Conservation (phyloP, 2,888 invertebrate species). For the Mythimna pallens region DNA sequence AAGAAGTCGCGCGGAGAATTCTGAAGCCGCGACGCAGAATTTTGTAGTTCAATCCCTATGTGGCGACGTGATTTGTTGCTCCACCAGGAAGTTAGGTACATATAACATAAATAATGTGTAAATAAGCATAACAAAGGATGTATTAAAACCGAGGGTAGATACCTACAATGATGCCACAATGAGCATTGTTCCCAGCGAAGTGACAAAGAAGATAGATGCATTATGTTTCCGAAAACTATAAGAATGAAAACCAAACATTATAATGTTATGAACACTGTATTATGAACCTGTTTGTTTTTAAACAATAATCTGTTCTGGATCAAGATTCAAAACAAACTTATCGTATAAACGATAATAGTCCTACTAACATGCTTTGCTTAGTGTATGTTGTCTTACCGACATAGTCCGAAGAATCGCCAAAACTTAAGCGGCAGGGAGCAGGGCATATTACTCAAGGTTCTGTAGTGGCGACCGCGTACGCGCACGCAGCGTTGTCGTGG, state of each 20-base stretch:
- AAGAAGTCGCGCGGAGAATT: too few relatives aligned
- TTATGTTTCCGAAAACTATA: slow-evolving; percentile 21
- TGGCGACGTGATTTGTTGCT: not conserved
- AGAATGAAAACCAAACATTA: slow-evolving; percentile 29
- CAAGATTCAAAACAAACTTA: slow-evolving; percentile 5
- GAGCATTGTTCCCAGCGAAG: slow-evolving; percentile 30
- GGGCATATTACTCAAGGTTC: too few relatives aligned
- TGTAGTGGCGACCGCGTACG: too few relatives aligned
- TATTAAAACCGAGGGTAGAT: not conserved
- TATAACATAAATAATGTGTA: not conserved
- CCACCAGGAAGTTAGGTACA: not conserved
- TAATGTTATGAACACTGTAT: slow-evolving; percentile 16
- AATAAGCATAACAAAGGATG: slow-evolving; percentile 29
- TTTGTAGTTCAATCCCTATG: too few relatives aligned
- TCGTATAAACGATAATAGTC: not conserved
- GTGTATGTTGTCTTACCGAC: not conserved
- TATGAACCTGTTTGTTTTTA: slow-evolving; percentile 10
- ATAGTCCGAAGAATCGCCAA: too few relatives aligned
- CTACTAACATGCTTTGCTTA: not conserved
- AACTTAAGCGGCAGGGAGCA: too few relatives aligned
- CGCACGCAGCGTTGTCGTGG: too few relatives aligned
- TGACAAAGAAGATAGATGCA: slow-evolving; percentile 19
- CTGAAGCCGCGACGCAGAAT: too few relatives aligned
- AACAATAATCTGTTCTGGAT: slow-evolving; percentile 3
- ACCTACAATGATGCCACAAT: slow-evolving; percentile 25